phyloP scores from a whole-genome alignment of 2,888 invertebrate genomes.

The Caenorhabditis afra region DNA sequence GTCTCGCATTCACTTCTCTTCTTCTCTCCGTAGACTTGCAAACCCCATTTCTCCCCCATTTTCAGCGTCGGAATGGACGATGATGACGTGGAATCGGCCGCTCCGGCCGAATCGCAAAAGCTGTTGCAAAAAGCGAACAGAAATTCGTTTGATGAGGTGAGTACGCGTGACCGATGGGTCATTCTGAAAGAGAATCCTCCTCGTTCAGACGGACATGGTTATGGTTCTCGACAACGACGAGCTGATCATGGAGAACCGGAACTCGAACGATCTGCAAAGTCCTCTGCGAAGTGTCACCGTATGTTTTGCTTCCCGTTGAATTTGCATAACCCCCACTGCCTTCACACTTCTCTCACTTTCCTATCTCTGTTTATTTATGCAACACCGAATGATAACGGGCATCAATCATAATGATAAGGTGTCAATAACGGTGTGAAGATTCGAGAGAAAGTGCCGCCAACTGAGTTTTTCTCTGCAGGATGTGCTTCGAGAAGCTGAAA shows the following conservation, averaged over 20 bases:
- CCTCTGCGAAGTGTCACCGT: conserved; percentile 67
- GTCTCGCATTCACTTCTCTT: neutral
- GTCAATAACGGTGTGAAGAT: conserved; percentile 2
- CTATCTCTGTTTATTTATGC: neutral
- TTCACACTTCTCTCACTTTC: neutral
- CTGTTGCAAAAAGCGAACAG: conserved; percentile 33
- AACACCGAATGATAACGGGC: neutral
- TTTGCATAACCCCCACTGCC: neutral
- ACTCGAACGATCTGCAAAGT: conserved; percentile 62
- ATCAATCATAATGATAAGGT: neutral
- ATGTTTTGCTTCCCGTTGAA: conserved; percentile 37
- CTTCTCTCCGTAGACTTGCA: neutral
- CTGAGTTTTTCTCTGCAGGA: conserved; percentile 50
- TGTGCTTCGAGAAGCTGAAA: conserved; percentile 70
- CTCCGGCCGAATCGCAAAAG: conserved; percentile 43
- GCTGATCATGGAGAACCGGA: conserved; percentile 58
- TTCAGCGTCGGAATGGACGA: conserved; percentile 39
- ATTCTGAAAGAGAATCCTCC: neutral
- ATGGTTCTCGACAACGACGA: conserved; percentile 64
- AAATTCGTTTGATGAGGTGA: conserved; percentile 51
- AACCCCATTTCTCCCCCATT: neutral
- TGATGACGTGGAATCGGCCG: conserved; percentile 49
- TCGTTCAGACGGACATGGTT: conserved; percentile 60
- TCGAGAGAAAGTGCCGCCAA: neutral
- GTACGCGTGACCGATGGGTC: neutral